A percentile compares a stretch with the other conserved stretches of the same genome.
Evolutionary conservation across 2,113 vertebrate genomes (phyloP).

Genomic region (Chunga burmeisteri): DNA sequence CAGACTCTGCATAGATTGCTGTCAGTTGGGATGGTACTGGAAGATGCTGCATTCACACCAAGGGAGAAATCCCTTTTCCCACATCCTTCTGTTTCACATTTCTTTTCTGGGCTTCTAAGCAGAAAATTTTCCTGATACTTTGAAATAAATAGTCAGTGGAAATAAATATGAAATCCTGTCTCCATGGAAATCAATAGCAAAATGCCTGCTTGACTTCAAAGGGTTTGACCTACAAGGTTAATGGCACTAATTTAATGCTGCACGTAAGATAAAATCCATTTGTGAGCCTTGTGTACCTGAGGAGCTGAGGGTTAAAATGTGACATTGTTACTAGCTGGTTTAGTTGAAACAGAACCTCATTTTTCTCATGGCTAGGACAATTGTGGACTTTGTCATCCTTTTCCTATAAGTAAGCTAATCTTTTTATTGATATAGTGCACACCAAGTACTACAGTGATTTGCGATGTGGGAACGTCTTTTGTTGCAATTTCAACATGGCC

Average conservation of each 20-base stretch:
- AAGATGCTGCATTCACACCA: not conserved
- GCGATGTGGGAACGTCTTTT: conserved; percentile 32
- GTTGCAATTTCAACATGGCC: not conserved
- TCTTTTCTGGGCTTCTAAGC: not conserved
- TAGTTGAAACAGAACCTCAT: conserved; percentile 44
- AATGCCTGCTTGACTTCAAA: conserved; percentile 43
- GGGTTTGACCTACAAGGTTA: conserved; percentile 20
- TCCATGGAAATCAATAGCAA: conserved; percentile 37
- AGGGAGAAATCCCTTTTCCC: not conserved
- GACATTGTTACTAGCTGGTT: conserved; percentile 11
- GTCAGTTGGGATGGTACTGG: not conserved
- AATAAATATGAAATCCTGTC: conserved; percentile 38
- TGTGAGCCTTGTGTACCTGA: not conserved
- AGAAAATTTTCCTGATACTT: conserved; percentile 1
- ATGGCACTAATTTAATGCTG: conserved; percentile 32
- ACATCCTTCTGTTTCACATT: not conserved
- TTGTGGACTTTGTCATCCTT: conserved; percentile 48
- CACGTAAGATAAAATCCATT: conserved; percentile 20
- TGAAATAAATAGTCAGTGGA: conserved; percentile 19
- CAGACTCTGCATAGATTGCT: not conserved
- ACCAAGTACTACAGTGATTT: conserved; percentile 45
- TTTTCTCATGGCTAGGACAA: conserved; percentile 35
- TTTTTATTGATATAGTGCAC: conserved; percentile 61
- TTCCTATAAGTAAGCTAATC: conserved; percentile 58
- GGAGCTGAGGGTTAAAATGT: not conserved